Evolutionary conservation across 2,113 vertebrate genomes (phyloP), one percentile per base, ranked within the genome.

Genomic region (Rhadina sibilatrix): DNA sequence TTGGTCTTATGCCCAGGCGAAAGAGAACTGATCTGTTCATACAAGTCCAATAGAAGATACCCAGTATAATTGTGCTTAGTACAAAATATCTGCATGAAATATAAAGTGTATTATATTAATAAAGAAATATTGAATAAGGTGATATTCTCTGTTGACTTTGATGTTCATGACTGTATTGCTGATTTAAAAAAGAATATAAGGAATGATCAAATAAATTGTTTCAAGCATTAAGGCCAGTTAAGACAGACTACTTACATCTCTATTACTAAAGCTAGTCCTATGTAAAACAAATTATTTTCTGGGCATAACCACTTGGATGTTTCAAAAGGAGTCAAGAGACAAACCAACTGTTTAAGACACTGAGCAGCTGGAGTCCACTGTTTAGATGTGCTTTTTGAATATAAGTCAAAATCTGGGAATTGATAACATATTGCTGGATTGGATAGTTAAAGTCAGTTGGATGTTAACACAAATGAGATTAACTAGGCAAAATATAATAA

Each of bases 401-500:
- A 15, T 7, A 93, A 38, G 3, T 28, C 8, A 83, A 46, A 71
- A 65, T 37, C 17, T 76, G 5, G 13, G 22, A 76, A 25, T 56
- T 56, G 22, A 33, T 15, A 74, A 24, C 9, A 23, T 74, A 37
- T 92, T 82, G 42, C 65, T 89, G 83, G 59, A 83, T 66, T 90
- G 71, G 63, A 70, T 53, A 94, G 75, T 74, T 87, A 95, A 97
- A 96, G 16, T 24, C 64, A 40, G 70, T 78, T 93, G 38, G 47
- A 86, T 93, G 61, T 83, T 92, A 95, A 69, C 15, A 37, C 14
- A 60, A 92, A 91, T 89, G 28, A 94, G 15, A 42, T 66, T 94
- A 94, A 46, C 69, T 95, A 92, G 74, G 74, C 42, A 89, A 86
- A 96, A 24, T 72, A 61, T 54, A 94, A 83, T 61, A 70, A 75